These are phyloP conservation scores for Acropora tenuis DNA, from an alignment of 64 coral and sea anemone genomes.

Conservation along the genomic window DNA sequence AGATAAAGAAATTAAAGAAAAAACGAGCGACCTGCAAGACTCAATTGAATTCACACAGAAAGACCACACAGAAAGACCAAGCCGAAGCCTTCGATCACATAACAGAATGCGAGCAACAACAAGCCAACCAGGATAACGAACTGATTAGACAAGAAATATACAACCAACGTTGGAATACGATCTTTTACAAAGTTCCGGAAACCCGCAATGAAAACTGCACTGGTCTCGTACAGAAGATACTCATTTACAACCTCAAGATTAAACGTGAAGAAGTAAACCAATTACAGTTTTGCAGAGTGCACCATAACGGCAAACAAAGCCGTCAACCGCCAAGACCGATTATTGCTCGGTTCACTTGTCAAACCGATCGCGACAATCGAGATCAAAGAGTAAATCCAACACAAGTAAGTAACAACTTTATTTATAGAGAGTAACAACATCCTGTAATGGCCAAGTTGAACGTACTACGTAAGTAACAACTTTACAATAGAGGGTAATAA, in stretches of 20 bases:
- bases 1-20: neutral
- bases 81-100: neutral
- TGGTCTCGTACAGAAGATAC: neutral
- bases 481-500: too few relatives aligned
- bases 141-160: constrained; percentile 4
- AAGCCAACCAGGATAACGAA: neutral
- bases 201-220: neutral
- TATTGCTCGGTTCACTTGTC: neutral
- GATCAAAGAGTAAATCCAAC: too few relatives aligned
- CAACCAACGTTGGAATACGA: neutral
- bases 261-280: neutral
- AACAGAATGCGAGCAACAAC: neutral
- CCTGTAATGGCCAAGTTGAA: too few relatives aligned
- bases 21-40: neutral
- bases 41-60: neutral
- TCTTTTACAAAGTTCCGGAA: neutral
- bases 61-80: neutral
- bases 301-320: neutral
- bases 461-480: too few relatives aligned
- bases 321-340: neutral
- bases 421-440: too few relatives aligned
- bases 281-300: neutral
- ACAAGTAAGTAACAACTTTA: too few relatives aligned
- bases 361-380: neutral
- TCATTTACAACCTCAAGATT: neutral